phyloP scores from a whole-genome alignment of 2,797 vertebrate species.

The Argentina silus region DNA sequence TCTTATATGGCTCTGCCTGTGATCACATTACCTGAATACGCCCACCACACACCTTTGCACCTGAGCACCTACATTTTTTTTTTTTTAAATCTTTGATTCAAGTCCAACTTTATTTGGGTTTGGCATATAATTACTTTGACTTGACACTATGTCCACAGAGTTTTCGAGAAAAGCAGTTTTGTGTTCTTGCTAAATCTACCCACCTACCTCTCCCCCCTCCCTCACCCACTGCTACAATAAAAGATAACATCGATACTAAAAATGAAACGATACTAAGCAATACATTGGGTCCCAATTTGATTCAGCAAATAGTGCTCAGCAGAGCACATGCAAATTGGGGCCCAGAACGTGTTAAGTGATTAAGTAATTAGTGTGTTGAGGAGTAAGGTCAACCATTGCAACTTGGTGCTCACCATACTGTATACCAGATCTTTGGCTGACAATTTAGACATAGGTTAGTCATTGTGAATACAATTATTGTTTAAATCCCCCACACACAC shows the following conservation, averaged over 20 bases:
- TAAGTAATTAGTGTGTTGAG: too few species aligned
- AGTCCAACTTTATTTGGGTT: slow-evolving; percentile 9
- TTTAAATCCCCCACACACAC: neutral
- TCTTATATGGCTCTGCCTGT: slow-evolving; percentile 46
- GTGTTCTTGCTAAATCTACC: neutral
- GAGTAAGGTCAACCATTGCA: too few species aligned
- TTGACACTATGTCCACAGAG: neutral
- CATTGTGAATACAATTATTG: neutral
- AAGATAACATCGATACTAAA: too few species aligned
- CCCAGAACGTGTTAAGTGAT: too few species aligned
- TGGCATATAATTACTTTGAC: neutral
- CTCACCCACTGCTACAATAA: too few species aligned
- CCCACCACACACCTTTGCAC: slow-evolving; percentile 53
- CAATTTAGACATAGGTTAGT: neutral
- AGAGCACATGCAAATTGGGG: too few species aligned
- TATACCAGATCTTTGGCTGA: neutral
- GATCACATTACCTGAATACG: slow-evolving; percentile 47
- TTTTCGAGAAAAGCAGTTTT: neutral
- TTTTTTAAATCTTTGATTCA: neutral
- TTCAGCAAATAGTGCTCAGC: too few species aligned
- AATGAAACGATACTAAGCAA: too few species aligned
- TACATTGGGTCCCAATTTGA: too few species aligned
- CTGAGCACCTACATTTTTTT: slow-evolving; percentile 3
- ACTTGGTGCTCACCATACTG: too few species aligned
- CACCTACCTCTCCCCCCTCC: neutral